Percentiles rank a stretch among this genome's conserved stretches.
Conservation (phyloP, 1,140 invertebrate genomes). For the Araneus ventricosus region DNA sequence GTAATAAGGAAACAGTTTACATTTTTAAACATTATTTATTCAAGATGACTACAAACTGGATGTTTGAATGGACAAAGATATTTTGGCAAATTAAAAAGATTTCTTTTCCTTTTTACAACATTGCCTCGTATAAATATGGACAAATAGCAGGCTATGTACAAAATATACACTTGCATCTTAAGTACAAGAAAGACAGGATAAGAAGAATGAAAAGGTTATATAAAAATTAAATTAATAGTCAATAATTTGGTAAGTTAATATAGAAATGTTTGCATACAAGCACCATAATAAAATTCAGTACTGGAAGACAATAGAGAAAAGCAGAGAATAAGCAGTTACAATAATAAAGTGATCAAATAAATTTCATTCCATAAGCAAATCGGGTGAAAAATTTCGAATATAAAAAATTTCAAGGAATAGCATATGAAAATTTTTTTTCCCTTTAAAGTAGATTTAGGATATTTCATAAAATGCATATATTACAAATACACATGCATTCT, state of each 20-base stretch:
- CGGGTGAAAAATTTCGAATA: neutral
- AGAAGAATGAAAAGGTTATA: neutral
- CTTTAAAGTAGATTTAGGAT: no score
- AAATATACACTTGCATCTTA: constrained; percentile 54
- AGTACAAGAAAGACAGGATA: neutral
- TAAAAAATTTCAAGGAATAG: neutral
- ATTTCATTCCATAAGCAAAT: neutral
- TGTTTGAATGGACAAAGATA: constrained; percentile 15
- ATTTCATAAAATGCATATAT: neutral
- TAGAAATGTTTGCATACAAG: constrained; percentile 34
- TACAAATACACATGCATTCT: neutral
- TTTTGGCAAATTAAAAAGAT: constrained; percentile 40
- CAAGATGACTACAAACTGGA: constrained; percentile 33
- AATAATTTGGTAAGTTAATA: neutral
- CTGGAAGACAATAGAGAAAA: constrained; percentile 43
- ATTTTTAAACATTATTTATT: constrained; percentile 33
- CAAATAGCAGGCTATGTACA: constrained; percentile 53
- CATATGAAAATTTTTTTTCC: neutral
- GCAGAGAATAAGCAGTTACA: neutral
- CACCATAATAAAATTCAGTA: constrained; percentile 44
- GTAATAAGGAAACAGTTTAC: neutral
- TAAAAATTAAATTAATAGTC: neutral
- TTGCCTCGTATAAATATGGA: constrained; percentile 24
- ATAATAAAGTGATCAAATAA: neutral
- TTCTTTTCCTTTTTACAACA: constrained; percentile 11